Percentiles rank a stretch among this genome's conserved stretches.
phyloP scores from a whole-genome alignment of 1,140 invertebrate genomes.

The Harpegnathos saltator region DNA sequence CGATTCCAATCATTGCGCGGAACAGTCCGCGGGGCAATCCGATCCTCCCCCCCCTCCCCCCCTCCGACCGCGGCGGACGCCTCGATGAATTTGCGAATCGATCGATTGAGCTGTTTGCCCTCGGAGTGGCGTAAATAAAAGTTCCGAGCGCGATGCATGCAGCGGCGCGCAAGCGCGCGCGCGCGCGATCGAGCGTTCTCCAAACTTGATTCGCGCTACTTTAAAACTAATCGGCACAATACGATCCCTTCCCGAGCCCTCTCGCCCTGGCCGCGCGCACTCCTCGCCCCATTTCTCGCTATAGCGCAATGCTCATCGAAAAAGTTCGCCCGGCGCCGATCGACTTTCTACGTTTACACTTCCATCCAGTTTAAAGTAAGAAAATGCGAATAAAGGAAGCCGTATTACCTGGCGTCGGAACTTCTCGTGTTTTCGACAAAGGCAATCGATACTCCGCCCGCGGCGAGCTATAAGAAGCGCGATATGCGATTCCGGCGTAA shows the following conservation, averaged over 20 bases:
- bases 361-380: constrained; percentile 41
- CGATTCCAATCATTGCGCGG: background rate
- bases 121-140: constrained; percentile 45
- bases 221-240: constrained; percentile 51
- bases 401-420: constrained; percentile 15
- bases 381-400: constrained; percentile 55
- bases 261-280: too few species aligned
- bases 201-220: constrained; percentile 49
- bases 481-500: background rate
- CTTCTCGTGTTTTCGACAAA: constrained; percentile 6
- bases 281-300: constrained; percentile 30
- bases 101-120: constrained; percentile 42
- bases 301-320: constrained; percentile 45
- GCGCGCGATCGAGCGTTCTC: constrained; percentile 32
- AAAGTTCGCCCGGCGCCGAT: constrained; percentile 41
- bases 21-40: background rate
- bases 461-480: constrained; percentile 1
- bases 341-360: constrained; percentile 51
- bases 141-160: constrained; percentile 32
- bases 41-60: background rate
- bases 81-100: constrained; percentile 15
- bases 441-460: constrained; percentile 31
- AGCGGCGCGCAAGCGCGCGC: constrained; percentile 23
- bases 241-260: constrained; percentile 19
- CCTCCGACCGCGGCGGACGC: background rate